These are phyloP conservation scores for Sycophila texana DNA, from an alignment of 2,888 invertebrate species.

Conservation along the genomic window DNA sequence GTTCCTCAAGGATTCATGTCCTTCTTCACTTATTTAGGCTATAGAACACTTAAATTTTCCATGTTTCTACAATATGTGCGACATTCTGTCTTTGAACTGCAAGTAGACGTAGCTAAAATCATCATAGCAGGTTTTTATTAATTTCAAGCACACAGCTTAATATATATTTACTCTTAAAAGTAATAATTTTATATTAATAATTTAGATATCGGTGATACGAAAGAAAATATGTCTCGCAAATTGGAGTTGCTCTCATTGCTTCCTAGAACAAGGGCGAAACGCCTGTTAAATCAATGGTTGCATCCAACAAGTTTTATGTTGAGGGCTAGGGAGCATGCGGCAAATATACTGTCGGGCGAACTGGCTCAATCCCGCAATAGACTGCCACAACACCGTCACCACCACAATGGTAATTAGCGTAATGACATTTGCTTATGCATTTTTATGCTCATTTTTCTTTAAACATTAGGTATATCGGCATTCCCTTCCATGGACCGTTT, in stretches of 20 bases:
- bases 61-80: constrained; percentile 90
- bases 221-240: constrained; percentile 82
- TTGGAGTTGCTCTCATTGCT: constrained; percentile 84
- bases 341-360: constrained; percentile 86
- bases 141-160: too few relatives aligned
- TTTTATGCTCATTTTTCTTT: constrained; percentile 29
- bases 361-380: constrained; percentile 70
- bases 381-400: constrained; percentile 69
- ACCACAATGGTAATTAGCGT: constrained; percentile 67
- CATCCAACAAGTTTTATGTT: constrained; percentile 86
- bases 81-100: constrained; percentile 89
- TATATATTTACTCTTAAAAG: background rate
- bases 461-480: constrained; percentile 81
- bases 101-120: constrained; percentile 91
- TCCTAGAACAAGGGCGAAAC: constrained; percentile 87
- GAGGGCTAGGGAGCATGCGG: constrained; percentile 88
- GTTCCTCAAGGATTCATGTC: constrained; percentile 92
- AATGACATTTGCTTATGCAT: background rate
- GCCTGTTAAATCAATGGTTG: constrained; percentile 86
- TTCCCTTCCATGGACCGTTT: constrained; percentile 84
- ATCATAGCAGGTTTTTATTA: constrained; percentile 83
- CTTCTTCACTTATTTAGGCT: constrained; percentile 91
- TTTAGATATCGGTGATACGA: constrained; percentile 75
- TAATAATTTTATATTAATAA: background rate
- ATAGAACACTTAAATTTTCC: constrained; percentile 85